Conservation (phyloP, 1,140 invertebrate species). For the Drosophila burlai region DNA sequence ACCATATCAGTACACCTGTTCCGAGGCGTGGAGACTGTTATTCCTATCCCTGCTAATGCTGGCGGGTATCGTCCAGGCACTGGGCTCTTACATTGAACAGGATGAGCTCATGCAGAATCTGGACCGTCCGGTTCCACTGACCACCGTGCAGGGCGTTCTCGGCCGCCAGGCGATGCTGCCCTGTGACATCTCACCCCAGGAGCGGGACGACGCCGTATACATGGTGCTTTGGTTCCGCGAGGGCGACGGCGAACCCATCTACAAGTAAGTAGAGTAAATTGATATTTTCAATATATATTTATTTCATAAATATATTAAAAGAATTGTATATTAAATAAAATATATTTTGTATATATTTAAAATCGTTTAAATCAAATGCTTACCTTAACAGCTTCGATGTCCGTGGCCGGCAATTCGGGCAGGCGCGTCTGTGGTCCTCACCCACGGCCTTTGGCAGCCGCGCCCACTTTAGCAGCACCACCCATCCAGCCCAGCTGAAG, state of each 20-base stretch:
- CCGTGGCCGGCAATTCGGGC: slow-evolving; percentile 89
- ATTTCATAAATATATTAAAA: neutral
- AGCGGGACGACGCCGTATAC: slow-evolving; percentile 91
- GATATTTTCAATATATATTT: neutral
- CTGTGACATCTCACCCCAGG: slow-evolving; percentile 92
- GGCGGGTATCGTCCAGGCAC: slow-evolving; percentile 28
- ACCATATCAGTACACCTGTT: neutral
- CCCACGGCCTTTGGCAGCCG: slow-evolving; percentile 91
- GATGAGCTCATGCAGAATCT: slow-evolving; percentile 85
- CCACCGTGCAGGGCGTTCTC: slow-evolving; percentile 91
- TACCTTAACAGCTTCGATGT: slow-evolving; percentile 91
- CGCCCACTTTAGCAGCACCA: slow-evolving; percentile 90
- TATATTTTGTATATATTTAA: neutral
- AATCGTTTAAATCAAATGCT: neutral
- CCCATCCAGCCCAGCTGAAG: slow-evolving; percentile 89
- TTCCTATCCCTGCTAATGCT: slow-evolving; percentile 34
- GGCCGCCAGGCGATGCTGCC: slow-evolving; percentile 91
- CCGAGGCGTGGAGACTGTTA: slow-evolving; percentile 13
- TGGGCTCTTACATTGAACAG: slow-evolving; percentile 72
- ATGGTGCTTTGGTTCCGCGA: slow-evolving; percentile 96
- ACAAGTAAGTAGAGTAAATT: slow-evolving; percentile 88
- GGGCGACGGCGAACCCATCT: slow-evolving; percentile 92
- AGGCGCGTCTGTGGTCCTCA: slow-evolving; percentile 92
- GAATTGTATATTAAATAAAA: neutral
- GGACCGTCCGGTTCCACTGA: slow-evolving; percentile 88